Evolutionary conservation across 1,140 invertebrate genomes (phyloP).

Genomic region (Calephelis nemesis): DNA sequence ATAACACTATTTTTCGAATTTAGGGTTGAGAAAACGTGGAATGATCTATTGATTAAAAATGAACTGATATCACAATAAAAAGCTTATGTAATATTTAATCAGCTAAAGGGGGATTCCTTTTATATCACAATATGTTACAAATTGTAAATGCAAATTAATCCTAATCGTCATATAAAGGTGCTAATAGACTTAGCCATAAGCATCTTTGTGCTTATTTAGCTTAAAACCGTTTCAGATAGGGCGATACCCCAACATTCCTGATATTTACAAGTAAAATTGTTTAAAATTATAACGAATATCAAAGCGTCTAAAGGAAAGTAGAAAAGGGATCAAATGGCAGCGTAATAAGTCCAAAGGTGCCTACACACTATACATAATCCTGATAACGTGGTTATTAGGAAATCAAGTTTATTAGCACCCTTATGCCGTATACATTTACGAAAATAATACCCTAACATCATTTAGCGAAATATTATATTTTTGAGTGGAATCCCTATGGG

Average conservation of each 20-base stretch:
- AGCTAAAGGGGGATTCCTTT: neutral
- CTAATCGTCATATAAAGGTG: neutral
- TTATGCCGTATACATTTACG: neutral
- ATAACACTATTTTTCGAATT: neutral
- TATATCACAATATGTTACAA: conserved; percentile 19
- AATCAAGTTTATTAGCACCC: neutral
- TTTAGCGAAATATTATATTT: neutral
- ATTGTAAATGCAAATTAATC: conserved; percentile 13
- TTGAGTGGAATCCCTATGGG: no score
- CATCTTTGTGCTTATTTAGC: neutral
- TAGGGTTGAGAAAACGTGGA: neutral
- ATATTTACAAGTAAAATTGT: no score
- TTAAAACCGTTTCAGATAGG: no score
- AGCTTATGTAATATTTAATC: no score
- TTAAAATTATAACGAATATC: no score
- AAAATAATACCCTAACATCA: neutral
- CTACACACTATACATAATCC: neutral
- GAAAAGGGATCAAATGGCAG: neutral
- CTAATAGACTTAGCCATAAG: neutral
- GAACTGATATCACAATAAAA: no score
- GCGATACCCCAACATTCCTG: no score
- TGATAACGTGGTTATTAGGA: neutral
- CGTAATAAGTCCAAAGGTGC: neutral
- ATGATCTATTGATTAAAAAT: neutral
- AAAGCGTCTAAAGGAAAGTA: no score